Base-by-base conservation (phyloP, 2,888 invertebrate genomes). In the Sarcophaga caerulescens region DNA sequence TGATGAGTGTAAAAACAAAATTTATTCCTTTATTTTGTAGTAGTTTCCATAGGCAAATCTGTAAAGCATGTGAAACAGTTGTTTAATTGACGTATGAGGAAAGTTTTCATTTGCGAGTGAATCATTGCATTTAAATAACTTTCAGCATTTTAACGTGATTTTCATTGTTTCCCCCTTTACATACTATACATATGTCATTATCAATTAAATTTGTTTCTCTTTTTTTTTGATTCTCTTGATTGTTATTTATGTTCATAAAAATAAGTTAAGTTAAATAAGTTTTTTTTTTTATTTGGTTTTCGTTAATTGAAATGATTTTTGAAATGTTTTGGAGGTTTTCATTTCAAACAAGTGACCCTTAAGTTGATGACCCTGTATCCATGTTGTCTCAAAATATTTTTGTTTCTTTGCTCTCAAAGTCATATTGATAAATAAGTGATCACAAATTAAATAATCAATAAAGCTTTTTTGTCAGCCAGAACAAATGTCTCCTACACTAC, bases 161-260 rank as follows among this genome's bases (percentile, higher is more conserved):
- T 35, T 10, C 35, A 35, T 35, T 35, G 35, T 35, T 35, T 35
- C 35, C 35, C 35, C 8, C 35, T 35, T 35, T 35, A 35, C 35
- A 35, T 35, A 35, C 35, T 35, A 35, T 35, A 35, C 35, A 35
- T 35, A 35, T 35, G 90, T 89, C 91, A 91, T 89, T 91, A 89
- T 90, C 91, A 91, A 92, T 91, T 91, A 91, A 92, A 90, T 90
- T 89, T 66, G 35, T 52, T 52, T 17, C 14, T 52, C 52, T 14
- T 65, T 63, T 89, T 90, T 90, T 89, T 89, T 90, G 90, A 23
- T 63, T 76, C 57, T 89, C 89, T 88, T 83, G 83, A 68, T 77
- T 66, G 63, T 57, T 73, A 86, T 86, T 81, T 83, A 44, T 86
- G 81, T 83, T 83, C 83, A 83, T 83, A 74, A 74, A 85, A n/a